Evolutionary conservation across 2,888 invertebrate genomes (phyloP).

Genomic region (Orgyia antiqua): DNA sequence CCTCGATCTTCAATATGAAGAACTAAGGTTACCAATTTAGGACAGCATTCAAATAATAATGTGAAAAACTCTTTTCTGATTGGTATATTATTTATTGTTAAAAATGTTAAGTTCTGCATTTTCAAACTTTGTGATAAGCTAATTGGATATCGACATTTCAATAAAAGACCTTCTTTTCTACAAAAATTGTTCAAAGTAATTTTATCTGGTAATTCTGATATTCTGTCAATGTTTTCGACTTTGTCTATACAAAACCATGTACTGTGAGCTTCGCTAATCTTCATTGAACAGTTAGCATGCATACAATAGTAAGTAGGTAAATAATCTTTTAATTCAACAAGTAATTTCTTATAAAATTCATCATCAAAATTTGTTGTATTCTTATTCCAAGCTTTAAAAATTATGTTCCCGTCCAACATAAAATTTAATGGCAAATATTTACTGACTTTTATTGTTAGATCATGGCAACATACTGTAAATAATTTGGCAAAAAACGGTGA

Average conservation of each 20-base stretch:
- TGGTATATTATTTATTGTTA: conserved; percentile 34
- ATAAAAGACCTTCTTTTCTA: conserved; percentile 26
- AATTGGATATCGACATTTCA: conserved; percentile 24
- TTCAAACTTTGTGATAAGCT: conserved; percentile 21
- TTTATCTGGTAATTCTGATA: conserved; percentile 28
- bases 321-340: conserved; percentile 31
- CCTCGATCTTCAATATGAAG: conserved; percentile 30
- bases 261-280: conserved; percentile 25
- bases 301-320: conserved; percentile 40
- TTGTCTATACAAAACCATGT: conserved; percentile 40
- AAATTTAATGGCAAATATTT: conserved; percentile 28
- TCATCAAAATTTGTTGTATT: conserved; percentile 28
- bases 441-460: conserved; percentile 27
- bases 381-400: conserved; percentile 43
- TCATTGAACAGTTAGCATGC: conserved; percentile 28
- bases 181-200: conserved; percentile 38
- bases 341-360: conserved; percentile 24
- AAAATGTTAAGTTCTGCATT: conserved; percentile 27
- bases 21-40: conserved; percentile 31
- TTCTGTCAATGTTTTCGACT: conserved; percentile 31
- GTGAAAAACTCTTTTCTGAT: conserved; percentile 30
- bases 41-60: conserved; percentile 29
- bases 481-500: conserved; percentile 31
- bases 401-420: conserved; percentile 36
- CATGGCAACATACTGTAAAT: conserved; percentile 27